Conservation (phyloP, 1,140 invertebrate species). For the Ceratoteleas bidentatus region DNA sequence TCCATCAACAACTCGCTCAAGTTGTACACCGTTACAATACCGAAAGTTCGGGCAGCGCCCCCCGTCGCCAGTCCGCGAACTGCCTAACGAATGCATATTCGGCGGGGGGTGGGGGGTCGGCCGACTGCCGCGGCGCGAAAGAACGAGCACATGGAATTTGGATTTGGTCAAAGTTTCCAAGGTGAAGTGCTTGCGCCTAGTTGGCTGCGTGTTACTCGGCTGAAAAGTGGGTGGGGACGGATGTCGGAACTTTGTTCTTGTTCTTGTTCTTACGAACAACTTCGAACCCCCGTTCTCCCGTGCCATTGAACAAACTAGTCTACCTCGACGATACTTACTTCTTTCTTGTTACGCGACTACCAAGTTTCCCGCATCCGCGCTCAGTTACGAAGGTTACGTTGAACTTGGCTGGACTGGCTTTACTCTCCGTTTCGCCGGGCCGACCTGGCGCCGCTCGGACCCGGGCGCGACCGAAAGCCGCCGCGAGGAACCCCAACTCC, state of each 20-base stretch:
- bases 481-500: conserved; percentile 58
- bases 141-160: conserved; percentile 72
- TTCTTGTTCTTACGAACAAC: conserved; percentile 81
- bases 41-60: conserved; percentile 13
- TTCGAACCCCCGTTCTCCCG: conserved; percentile 72
- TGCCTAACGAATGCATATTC: conserved; percentile 29
- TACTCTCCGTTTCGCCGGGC: conserved; percentile 64
- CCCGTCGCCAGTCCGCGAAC: conserved; percentile 12
- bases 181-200: conserved; percentile 75
- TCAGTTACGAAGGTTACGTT: conserved; percentile 74
- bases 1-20: conserved; percentile 37
- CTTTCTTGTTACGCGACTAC: conserved; percentile 78
- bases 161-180: conserved; percentile 79
- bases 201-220: conserved; percentile 76
- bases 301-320: conserved; percentile 81
- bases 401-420: conserved; percentile 74
- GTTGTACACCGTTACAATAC: conserved; percentile 20
- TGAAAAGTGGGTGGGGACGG: conserved; percentile 71
- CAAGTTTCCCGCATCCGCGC: conserved; percentile 78
- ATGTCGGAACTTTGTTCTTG: conserved; percentile 81
- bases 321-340: conserved; percentile 79
- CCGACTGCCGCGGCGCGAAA: conserved; percentile 33
- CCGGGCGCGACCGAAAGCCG: conserved; percentile 30
- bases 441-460: no score
- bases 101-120: no score